These are phyloP conservation scores for Lycaon pictus DNA, from an alignment of 2,113 vertebrate genomes.

Conservation along the genomic window DNA sequence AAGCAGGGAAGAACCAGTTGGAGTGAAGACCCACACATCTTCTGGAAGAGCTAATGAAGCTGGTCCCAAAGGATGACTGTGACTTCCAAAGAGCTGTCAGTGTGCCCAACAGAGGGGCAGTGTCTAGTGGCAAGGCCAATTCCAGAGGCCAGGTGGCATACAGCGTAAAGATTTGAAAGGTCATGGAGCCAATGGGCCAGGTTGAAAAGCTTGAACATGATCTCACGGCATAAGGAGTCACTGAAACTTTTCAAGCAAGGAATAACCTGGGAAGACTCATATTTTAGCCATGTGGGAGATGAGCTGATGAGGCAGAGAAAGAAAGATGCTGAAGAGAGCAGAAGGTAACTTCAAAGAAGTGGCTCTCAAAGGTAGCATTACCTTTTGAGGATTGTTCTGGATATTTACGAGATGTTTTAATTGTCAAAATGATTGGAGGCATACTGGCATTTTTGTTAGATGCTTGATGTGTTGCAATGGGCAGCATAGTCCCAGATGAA, in stretches of 20 bases:
- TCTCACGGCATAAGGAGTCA: not conserved
- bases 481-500: not conserved
- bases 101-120: not conserved
- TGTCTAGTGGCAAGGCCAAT: too few species aligned
- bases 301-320: not conserved
- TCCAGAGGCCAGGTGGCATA: not conserved
- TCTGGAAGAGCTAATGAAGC: not conserved
- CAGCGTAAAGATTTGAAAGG: not conserved
- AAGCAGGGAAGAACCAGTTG: not conserved
- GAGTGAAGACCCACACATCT: not conserved
- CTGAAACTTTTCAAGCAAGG: not conserved
- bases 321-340: not conserved
- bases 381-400: not conserved
- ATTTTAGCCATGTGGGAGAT: not conserved
- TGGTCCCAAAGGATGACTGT: not conserved
- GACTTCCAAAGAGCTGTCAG: not conserved
- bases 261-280: not conserved
- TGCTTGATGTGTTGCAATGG: not conserved
- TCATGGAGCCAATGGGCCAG: not conserved
- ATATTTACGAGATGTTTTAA: not conserved
- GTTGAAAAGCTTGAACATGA: not conserved
- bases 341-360: not conserved
- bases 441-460: constrained; percentile 5
- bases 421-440: not conserved
- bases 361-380: not conserved